Evolutionary conservation across 2,113 vertebrate genomes (phyloP).

Genomic region (Excalfactoria chinensis): DNA sequence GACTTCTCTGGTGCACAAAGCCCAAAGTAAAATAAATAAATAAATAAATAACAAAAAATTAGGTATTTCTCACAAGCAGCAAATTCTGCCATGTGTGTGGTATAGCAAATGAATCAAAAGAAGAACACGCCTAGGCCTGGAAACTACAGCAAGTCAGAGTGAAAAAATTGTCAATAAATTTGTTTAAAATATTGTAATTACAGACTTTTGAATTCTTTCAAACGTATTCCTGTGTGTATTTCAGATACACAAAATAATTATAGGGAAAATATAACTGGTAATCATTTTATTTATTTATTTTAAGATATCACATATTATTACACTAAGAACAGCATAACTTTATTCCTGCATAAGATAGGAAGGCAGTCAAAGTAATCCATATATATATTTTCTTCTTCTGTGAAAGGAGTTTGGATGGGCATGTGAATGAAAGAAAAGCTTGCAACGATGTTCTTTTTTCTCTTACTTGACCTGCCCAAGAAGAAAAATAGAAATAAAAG

Average conservation of each 20-base stretch:
- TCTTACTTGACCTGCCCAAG: slow-evolving; percentile 23
- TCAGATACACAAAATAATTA: not conserved
- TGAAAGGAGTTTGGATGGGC: not conserved
- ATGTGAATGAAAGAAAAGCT: slow-evolving; percentile 3
- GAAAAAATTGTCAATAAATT: not conserved
- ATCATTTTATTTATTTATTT: not conserved
- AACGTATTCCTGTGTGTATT: not conserved
- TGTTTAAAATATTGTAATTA: not conserved
- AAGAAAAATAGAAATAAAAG: not conserved
- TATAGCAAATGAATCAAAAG: not conserved
- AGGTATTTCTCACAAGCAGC: not conserved
- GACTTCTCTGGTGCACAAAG: not conserved
- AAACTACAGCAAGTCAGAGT: not conserved
- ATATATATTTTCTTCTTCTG: not conserved
- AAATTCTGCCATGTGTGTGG: rapidly evolving
- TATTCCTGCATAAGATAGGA: not conserved
- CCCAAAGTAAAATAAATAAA: not conserved
- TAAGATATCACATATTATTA: not conserved
- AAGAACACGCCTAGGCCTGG: not conserved
- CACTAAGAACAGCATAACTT: not conserved
- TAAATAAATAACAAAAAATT: not conserved
- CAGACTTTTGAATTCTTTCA: not conserved
- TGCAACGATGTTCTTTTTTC: not conserved
- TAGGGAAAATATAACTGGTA: not conserved
- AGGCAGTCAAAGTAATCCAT: not conserved